A percentile compares a stretch with the other conserved stretches of the same genome.
Conservation (phyloP, 2,113 vertebrate genomes). For the Anarrhichthys ocellatus region DNA sequence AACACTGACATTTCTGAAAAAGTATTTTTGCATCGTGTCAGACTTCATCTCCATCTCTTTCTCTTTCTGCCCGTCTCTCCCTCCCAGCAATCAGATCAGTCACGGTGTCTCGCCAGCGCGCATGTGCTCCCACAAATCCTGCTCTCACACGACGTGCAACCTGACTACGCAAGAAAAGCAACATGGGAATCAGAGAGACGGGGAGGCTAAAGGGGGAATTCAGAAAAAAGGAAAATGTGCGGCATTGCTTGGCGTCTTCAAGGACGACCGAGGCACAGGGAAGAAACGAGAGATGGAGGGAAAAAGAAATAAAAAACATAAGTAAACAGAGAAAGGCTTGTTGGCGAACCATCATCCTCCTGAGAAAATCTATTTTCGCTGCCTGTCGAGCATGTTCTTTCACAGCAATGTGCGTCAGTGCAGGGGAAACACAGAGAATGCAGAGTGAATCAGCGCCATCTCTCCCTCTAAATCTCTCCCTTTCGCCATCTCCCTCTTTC, state of each 20-base stretch:
- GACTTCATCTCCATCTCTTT: slow-evolving; percentile 9
- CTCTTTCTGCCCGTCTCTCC: slow-evolving; percentile 15
- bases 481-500: slow-evolving; percentile 22
- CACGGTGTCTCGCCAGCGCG: slow-evolving; percentile 36
- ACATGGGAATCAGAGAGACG: slow-evolving; percentile 23
- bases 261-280: not conserved
- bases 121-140: slow-evolving; percentile 61
- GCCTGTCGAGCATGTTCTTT: slow-evolving; percentile 67
- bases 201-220: slow-evolving; percentile 31
- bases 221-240: slow-evolving; percentile 15
- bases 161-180: slow-evolving; percentile 62
- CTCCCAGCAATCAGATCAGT: slow-evolving; percentile 67
- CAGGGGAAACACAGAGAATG: slow-evolving; percentile 43
- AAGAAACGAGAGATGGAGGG: slow-evolving; percentile 3
- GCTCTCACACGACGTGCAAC: slow-evolving; percentile 62
- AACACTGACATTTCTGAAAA: not conserved
- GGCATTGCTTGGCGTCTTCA: slow-evolving; percentile 2
- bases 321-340: slow-evolving; percentile 53
- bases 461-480: slow-evolving; percentile 31
- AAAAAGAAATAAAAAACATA: slow-evolving; percentile 49
- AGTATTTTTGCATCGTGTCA: not conserved
- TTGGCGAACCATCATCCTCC: slow-evolving; percentile 54
- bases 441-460: slow-evolving; percentile 66
- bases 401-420: slow-evolving; percentile 44
- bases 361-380: slow-evolving; percentile 67